Evolutionary conservation across 2,113 vertebrate species (phyloP), one percentile per base, ranked within the genome.

Genomic region (Petromus typicus): DNA sequence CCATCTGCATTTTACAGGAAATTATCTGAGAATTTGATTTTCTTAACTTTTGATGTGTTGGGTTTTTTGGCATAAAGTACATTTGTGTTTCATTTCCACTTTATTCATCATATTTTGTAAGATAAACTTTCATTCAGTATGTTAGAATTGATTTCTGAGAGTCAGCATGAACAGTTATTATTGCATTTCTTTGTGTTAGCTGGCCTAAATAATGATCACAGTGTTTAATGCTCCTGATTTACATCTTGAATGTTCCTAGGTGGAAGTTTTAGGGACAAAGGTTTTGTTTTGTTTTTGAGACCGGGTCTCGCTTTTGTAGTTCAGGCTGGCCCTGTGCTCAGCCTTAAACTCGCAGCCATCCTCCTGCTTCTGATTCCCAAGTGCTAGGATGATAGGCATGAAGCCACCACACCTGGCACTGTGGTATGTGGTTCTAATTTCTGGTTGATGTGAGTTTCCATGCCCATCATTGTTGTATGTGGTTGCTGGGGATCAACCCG

Each of bases 51-150:
- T 22, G 61, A 82, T 51, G 90, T 97, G 75, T 23, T 95, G 20
- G 23, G 43, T 40, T 27, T 48, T 92, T 71, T 97, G 6, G 10
- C 97, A 97, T 96, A 96, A 84, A 0, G 11, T 96, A 81, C 90
- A 93, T 97, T 78, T 95, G 80, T 93, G 96, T 85, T 93, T 96
- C 78, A 25, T 95, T 14, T 27, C 2, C 92, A 91, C 95, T 96
- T 97, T 95, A 90, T 61, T 87, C 90, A 61, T 93, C 95, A 84
- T 81, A 80, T 76, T 89, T 79, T 51, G 48, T 79, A 85, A 56
- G 37, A 23, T 48, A 2, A 90, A 73, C 64, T 86, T 73, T 88
- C 25, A 37, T 91, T 95, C 97, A 91, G 45, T 90, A 32, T 40
- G 10, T 48, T 69, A 66, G 66, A 82, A n/a, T 51, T 32, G 56